phyloP scores from a whole-genome alignment of 2,113 vertebrate genomes.

The Alosa alosa region DNA sequence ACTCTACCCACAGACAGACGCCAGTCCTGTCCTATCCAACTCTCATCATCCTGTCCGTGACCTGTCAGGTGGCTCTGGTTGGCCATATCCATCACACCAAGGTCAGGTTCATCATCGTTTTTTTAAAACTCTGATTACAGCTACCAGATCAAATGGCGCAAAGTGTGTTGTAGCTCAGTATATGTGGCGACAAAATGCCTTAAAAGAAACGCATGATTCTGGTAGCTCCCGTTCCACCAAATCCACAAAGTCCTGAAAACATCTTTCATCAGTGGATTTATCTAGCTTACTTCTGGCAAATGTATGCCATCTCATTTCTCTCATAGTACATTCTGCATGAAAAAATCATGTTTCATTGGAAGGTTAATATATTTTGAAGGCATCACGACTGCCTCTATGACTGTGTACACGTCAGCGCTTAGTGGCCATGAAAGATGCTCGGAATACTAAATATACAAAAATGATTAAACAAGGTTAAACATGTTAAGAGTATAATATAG shows the following conservation, averaged over 20 bases:
- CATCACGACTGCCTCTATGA: not conserved
- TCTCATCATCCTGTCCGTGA: not conserved
- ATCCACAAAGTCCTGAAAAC: not conserved
- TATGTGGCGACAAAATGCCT: not conserved
- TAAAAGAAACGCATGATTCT: not conserved
- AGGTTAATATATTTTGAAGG: not conserved
- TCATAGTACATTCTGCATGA: not conserved
- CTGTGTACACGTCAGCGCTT: not conserved
- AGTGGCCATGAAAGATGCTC: conserved; percentile 2
- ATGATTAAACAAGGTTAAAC: not conserved
- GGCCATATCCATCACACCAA: not conserved
- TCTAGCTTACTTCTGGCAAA: not conserved
- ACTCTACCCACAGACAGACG: not conserved
- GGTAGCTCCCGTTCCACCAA: no score
- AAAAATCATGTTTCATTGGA: not conserved
- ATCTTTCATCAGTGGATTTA: not conserved
- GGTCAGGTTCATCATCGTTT: not conserved
- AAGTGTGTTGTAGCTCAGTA: not conserved
- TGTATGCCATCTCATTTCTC: not conserved
- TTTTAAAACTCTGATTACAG: not conserved
- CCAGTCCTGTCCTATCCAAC: not conserved
- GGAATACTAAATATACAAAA: not conserved
- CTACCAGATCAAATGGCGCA: not conserved
- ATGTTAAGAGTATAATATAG: not conserved
- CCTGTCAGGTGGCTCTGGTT: not conserved